Evolutionary conservation across 2,888 invertebrate species (phyloP).

Genomic region (Thymelicus acteon): DNA sequence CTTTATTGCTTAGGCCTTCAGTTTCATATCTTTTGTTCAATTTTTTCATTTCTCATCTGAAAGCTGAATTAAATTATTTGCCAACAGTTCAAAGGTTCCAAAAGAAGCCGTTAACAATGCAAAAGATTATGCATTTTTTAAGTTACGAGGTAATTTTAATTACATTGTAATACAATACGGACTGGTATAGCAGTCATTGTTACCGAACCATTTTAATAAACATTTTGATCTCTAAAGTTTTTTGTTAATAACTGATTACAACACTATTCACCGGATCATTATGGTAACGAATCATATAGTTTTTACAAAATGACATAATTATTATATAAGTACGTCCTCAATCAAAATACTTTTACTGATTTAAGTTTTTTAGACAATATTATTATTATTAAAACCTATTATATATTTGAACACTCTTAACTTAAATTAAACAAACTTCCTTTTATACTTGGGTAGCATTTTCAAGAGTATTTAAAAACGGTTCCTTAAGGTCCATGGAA

Average conservation of each 20-base stretch:
- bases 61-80: conserved; percentile 33
- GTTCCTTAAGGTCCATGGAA: conserved; percentile 87
- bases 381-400: no score
- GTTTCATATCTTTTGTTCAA: conserved; percentile 34
- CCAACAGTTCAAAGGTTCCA: conserved; percentile 24
- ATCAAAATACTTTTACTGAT: neutral
- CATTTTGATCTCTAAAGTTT: no score
- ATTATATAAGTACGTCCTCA: no score
- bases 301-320: no score
- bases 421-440: neutral
- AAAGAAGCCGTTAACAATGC: conserved; percentile 26
- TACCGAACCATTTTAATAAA: neutral
- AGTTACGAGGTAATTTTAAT: conserved; percentile 4
- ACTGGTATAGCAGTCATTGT: neutral
- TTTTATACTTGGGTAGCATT: conserved; percentile 93
- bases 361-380: neutral
- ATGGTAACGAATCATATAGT: no score
- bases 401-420: neutral
- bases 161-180: neutral
- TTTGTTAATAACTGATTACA: no score
- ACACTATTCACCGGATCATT: no score
- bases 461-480: conserved; percentile 92
- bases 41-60: conserved; percentile 31
- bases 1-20: conserved; percentile 34
- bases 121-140: conserved; percentile 17